A percentile compares a stretch with the other conserved stretches of the same genome.
phyloP scores from a whole-genome alignment of 2,113 vertebrate species.

The Fukomys damarensis region DNA sequence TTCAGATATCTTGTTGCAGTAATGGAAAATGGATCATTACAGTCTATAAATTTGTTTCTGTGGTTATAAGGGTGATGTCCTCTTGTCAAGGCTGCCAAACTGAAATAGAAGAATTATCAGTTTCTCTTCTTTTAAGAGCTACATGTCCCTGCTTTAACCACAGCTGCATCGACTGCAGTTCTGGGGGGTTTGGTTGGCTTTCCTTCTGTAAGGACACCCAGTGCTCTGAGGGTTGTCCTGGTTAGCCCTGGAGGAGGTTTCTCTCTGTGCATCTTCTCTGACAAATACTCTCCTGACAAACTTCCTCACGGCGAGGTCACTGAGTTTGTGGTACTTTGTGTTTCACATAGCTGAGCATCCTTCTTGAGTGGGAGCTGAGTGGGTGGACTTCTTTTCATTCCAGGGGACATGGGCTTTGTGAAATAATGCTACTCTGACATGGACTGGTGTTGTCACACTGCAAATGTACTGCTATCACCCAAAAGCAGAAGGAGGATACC shows the following conservation, averaged over 20 bases:
- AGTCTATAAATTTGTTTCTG: background rate
- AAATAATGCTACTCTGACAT: background rate
- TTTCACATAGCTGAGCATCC: background rate
- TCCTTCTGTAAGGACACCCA: background rate
- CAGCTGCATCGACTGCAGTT: background rate
- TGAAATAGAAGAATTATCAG: background rate
- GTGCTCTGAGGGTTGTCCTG: background rate
- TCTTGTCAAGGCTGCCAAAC: background rate
- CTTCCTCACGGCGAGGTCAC: background rate
- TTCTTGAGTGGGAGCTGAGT: background rate
- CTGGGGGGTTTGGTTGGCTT: background rate
- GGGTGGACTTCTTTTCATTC: background rate
- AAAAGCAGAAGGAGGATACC: background rate
- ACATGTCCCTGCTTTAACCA: background rate
- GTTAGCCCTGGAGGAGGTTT: background rate
- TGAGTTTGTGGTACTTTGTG: background rate
- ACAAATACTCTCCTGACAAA: background rate
- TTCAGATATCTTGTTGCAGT: background rate
- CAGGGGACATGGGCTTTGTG: background rate
- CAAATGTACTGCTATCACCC: background rate
- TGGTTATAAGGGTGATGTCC: background rate
- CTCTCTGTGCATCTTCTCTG: background rate
- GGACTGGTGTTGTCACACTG: background rate
- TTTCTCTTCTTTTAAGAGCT: background rate
- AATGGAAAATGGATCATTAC: background rate